These are phyloP conservation scores for Vannuccia rotundouncinata DNA, from an alignment of 2,888 invertebrate genomes.

Conservation along the genomic window DNA sequence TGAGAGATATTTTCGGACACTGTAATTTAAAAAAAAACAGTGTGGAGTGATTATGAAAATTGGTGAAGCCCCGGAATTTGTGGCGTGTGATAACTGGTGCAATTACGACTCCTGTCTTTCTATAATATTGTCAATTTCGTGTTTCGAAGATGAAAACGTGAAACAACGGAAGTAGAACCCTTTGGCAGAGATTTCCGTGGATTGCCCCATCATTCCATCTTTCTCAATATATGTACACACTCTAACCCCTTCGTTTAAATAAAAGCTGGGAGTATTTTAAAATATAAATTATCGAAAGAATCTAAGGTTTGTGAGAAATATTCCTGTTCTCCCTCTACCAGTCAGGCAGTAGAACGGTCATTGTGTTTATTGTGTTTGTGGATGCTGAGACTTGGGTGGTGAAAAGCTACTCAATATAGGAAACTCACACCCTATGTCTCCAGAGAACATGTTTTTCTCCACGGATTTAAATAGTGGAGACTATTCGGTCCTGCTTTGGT, in stretches of 20 bases:
- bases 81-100: background rate
- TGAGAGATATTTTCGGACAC: too few species aligned
- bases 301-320: background rate
- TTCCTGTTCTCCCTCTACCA: background rate
- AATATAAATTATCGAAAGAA: background rate
- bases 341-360: background rate
- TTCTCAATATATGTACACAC: too few species aligned
- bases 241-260: background rate
- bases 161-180: background rate
- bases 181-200: background rate
- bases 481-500: background rate
- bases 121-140: background rate
- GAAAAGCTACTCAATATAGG: background rate
- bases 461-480: background rate
- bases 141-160: background rate
- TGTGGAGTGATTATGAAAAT: too few species aligned
- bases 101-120: background rate
- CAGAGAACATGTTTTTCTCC: slow-evolving; percentile 17
- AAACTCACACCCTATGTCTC: slow-evolving; percentile 14
- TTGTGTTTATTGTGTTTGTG: background rate
- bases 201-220: background rate
- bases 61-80: too few species aligned
- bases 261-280: background rate
- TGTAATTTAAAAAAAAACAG: too few species aligned
- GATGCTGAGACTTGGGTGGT: background rate